A percentile compares a stretch with the other conserved stretches of the same genome.
Conservation (phyloP, 2,797 vertebrate species). For the Eremophila alpestris region DNA sequence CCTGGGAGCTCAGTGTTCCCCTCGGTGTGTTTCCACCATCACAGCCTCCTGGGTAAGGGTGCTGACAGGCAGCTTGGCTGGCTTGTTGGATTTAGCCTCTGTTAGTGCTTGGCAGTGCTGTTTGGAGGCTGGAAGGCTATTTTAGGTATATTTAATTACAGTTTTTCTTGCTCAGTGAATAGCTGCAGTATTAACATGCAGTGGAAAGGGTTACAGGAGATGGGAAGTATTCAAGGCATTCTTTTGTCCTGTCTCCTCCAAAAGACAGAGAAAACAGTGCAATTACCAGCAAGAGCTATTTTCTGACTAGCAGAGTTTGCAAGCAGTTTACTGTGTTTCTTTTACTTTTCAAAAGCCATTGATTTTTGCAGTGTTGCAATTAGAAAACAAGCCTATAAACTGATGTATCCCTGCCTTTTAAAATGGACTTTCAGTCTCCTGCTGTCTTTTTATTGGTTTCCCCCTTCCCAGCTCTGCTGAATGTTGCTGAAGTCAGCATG, state of each 20-base stretch:
- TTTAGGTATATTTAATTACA: neutral
- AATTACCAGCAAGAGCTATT: neutral
- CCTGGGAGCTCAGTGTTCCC: fast-evolving
- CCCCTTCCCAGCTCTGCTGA: neutral
- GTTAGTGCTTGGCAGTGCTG: neutral
- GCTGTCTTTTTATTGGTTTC: constrained; percentile 38
- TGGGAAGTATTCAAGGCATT: neutral
- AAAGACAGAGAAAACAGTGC: neutral
- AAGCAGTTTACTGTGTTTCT: neutral
- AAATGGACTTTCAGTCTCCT: constrained; percentile 43
- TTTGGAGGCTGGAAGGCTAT: neutral
- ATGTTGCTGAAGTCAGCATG: constrained; percentile 46
- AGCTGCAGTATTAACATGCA: neutral
- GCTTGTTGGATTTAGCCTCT: neutral
- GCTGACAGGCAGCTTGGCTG: neutral
- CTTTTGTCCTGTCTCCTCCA: neutral
- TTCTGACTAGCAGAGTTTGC: neutral
- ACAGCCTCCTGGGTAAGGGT: neutral
- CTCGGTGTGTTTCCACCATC: neutral
- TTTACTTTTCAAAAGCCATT: constrained; percentile 38
- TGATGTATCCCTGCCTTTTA: constrained; percentile 14
- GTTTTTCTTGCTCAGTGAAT: neutral
- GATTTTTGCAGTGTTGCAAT: constrained; percentile 35
- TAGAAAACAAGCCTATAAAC: constrained; percentile 35
- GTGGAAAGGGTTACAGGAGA: neutral